Percentiles rank a stretch among this genome's conserved stretches.
Evolutionary conservation across 2,113 vertebrate species (phyloP).

Genomic region (Scopus umbretta): DNA sequence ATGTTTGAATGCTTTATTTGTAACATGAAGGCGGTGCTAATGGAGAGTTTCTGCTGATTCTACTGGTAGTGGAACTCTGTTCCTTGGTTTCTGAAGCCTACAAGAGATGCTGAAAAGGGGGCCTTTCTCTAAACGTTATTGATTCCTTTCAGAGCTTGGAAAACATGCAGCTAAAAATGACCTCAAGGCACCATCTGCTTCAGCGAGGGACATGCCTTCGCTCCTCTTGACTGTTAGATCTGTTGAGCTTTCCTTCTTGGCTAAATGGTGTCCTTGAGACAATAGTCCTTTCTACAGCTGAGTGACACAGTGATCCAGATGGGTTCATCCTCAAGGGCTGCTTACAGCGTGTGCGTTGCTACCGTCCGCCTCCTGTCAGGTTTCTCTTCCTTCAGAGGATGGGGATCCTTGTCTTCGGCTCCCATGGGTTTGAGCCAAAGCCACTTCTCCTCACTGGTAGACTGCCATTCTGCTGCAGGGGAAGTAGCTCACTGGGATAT

Average conservation of each 20-base stretch:
- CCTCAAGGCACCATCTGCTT: neutral
- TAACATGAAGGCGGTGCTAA: neutral
- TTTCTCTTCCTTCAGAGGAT: neutral
- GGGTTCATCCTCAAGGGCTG: neutral
- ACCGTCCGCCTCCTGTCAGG: accelerated
- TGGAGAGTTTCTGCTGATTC: neutral
- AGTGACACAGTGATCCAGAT: neutral
- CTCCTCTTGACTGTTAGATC: neutral
- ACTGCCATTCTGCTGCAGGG: neutral
- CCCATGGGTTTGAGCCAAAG: neutral
- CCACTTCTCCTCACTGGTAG: neutral
- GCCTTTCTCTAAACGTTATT: neutral
- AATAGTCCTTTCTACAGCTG: neutral
- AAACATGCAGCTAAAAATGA: slow-evolving; percentile 2
- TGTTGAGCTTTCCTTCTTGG: neutral
- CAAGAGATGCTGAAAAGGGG: neutral
- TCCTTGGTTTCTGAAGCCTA: neutral
- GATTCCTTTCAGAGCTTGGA: neutral
- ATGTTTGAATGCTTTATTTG: neutral
- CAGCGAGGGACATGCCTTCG: neutral
- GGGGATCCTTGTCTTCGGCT: neutral
- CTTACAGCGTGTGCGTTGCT: accelerated
- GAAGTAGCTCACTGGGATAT: neutral
- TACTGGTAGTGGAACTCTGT: neutral
- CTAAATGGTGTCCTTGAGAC: neutral